Evolutionary conservation across 2,797 vertebrate species (phyloP), one percentile per base, ranked within the genome.

Genomic region (Pteropus rufus): DNA sequence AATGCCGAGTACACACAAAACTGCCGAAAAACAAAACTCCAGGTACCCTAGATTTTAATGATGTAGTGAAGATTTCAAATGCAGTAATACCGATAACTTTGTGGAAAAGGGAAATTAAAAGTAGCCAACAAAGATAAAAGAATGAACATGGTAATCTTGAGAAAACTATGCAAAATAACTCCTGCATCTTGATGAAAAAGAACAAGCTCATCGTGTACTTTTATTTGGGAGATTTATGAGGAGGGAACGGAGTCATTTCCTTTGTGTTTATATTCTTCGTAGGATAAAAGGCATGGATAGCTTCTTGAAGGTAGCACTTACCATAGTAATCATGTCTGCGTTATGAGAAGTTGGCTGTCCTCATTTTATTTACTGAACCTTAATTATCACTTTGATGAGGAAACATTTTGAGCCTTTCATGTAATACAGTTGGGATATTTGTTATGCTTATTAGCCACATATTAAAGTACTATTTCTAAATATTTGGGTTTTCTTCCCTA

Each of bases 81-180:
- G 26, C 52, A 91, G 26, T 69, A 91, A 96, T 97, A 96, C 67
- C 96, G 95, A 95, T 95, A 98, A 98, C 85, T 75, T 90, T 73
- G 92, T 87, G 95, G 91, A 95, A 97, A 97, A 84, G 96, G 95
- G 97, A 96, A 98, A 98, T 98, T 97, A 98, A 98, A 98, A 97
- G 96, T 54, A 96, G 90, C 80, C 81, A 26, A 85, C 76, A 67
- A 97, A 98, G 97, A 97, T 97, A 98, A 97, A 80, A 92, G 46
- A 12, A 52, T 54, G 89, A 93, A 97, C 82, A 96, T 2, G 91
- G 65, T 90, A 70, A 94, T 49, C 96, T 62, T 97, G 91, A 97
- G 81, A 80, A 95, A 94, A 95, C 31, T 85, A 92, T 39, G 97
- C 96, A 98, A 96, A 98, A 95, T 94, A 96, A 97, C 93, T 76